phyloP scores from a whole-genome alignment of 2,888 invertebrate species.

The Eupithecia pulchellata region DNA sequence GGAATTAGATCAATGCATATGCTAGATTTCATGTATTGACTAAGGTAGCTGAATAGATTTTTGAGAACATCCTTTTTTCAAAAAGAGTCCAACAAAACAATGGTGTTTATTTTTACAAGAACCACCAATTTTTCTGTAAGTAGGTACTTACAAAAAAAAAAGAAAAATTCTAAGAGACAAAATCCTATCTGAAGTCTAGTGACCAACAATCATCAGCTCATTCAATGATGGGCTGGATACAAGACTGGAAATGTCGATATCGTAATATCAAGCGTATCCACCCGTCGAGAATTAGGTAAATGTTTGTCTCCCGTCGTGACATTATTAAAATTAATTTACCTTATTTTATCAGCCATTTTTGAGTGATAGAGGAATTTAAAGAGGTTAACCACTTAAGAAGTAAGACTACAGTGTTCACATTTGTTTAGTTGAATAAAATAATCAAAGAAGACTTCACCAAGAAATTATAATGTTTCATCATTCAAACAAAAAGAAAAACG shows the following conservation, averaged over 20 bases:
- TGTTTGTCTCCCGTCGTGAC: not conserved
- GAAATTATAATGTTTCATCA: not conserved
- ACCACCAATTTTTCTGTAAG: too few relatives aligned
- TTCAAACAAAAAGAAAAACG: conserved; percentile 1
- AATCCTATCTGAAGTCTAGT: not conserved
- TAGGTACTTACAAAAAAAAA: too few relatives aligned
- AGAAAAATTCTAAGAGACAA: not conserved
- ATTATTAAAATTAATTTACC: conserved; percentile 51
- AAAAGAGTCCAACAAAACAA: not conserved
- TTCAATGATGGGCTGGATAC: not conserved
- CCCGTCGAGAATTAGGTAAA: not conserved
- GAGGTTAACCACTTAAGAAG: conserved; percentile 46
- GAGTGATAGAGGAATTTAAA: conserved; percentile 17
- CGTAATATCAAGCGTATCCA: not conserved
- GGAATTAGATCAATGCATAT: not conserved
- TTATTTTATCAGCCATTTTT: conserved; percentile 62
- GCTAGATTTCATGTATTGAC: not conserved
- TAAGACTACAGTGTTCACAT: not conserved
- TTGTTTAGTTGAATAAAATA: not conserved
- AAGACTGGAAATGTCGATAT: not conserved
- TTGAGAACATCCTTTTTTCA: not conserved
- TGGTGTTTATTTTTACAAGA: not conserved
- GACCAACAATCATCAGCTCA: not conserved
- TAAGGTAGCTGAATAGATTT: not conserved
- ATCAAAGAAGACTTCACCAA: not conserved